Evolutionary conservation across 2,113 vertebrate genomes (phyloP).

Genomic region (Pithys albifrons): DNA sequence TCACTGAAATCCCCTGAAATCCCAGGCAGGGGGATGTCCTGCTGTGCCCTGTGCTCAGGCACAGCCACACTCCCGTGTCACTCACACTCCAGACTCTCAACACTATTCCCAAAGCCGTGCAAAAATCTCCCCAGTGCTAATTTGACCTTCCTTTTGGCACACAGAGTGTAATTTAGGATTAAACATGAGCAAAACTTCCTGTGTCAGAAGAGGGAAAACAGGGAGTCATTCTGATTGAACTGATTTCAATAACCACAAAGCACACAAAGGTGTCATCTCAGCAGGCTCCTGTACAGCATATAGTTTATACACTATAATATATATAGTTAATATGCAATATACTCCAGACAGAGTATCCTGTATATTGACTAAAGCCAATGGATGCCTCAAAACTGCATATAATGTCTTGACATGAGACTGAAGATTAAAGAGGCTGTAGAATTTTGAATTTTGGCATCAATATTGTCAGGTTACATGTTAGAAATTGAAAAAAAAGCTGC

Average conservation of each 20-base stretch:
- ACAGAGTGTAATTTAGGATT: neutral
- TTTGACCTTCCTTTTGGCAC: neutral
- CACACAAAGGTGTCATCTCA: neutral
- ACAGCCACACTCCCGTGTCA: fast-evolving
- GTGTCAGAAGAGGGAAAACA: neutral
- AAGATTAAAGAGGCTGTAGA: neutral
- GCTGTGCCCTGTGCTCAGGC: neutral
- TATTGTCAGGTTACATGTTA: neutral
- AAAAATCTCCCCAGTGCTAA: fast-evolving
- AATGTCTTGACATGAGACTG: neutral
- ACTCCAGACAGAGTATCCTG: neutral
- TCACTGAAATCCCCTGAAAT: too few relatives aligned
- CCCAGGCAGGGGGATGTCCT: too few relatives aligned
- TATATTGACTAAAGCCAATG: neutral
- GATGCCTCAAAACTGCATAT: neutral
- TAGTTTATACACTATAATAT: neutral
- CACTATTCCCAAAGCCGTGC: fast-evolving
- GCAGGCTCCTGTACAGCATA: neutral
- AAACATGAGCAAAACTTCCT: neutral
- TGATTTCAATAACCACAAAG: neutral
- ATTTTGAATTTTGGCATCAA: neutral
- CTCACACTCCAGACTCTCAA: neutral
- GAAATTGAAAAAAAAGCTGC: neutral
- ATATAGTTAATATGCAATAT: neutral
- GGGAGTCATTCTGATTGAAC: neutral